Base-by-base conservation (phyloP, 2,113 vertebrate genomes). In the Cavia porcellus region DNA sequence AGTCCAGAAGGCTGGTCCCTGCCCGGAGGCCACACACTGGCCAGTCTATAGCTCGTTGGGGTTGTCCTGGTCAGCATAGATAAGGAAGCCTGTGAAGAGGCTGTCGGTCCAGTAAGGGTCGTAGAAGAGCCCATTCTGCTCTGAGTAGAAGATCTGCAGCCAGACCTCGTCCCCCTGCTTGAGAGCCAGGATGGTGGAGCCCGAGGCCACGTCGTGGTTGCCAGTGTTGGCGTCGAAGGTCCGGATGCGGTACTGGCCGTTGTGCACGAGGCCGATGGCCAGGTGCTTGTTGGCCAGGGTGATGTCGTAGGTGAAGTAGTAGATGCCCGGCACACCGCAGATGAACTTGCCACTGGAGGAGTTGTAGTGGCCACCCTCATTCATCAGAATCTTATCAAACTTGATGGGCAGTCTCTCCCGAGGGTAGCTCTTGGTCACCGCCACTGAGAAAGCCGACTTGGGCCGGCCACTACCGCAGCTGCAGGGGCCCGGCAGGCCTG, bases 101-200 rank as follows among this genome's bases (percentile, higher is more conserved):
- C 99, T 99, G 98, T 99, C 99, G 19, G 99, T 99, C 99, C 99
- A 99, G 98, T 99, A 99, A 2, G 99, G 99, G 98, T 99, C 99
- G 9, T 99, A 99, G 95, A 99, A 99, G 93, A 99, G 99, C 80
- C 99, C 99, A 0, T 99, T 99, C 98, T 99, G 99, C 98, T 99
- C 99, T 0, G 99, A 99, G 98, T 99, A 99, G 96, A 99, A 99
- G 98, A 99, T 99, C 98, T 99, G 99, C 92, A 99, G 98, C 99
- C 99, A 99, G 20, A 99, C 99, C 95, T 99, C 99, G 45, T 99
- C 99, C 0, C 98, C 98, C 84, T 97, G 97, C 96, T 99, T 99
- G 94, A 99, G 98, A 0, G 98, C 98, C 96, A 99, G 99, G 89
- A 99, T 98, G 62, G 99, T 99, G 6, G 99, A 99, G 5, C 99